Conservation (phyloP, 1,140 invertebrate species). For the Euborellia annulipes region DNA sequence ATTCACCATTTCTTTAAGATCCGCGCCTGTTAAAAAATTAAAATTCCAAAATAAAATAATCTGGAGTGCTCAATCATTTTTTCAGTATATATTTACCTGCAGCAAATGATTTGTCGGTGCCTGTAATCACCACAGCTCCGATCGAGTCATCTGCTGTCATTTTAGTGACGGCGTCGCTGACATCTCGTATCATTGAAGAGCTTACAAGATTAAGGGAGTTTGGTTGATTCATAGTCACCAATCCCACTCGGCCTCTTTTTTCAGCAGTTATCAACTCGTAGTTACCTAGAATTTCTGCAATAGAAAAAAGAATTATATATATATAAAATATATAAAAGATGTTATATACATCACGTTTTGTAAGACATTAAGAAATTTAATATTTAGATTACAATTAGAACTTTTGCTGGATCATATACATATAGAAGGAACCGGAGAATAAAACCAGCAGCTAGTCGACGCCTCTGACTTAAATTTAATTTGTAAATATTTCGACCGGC, state of each 20-base stretch:
- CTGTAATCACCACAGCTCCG: constrained; percentile 84
- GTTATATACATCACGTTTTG: too few species aligned
- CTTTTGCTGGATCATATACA: too few species aligned
- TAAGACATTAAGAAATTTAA: too few species aligned
- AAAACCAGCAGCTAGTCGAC: too few species aligned
- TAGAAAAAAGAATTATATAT: too few species aligned
- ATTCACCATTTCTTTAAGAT: constrained; percentile 97
- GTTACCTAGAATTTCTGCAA: too few species aligned
- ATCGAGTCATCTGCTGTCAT: constrained; percentile 64
- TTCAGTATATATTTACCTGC: constrained; percentile 38
- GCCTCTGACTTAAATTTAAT: too few species aligned
- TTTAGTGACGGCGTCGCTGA: constrained; percentile 52
- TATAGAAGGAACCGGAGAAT: too few species aligned
- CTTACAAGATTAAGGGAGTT: constrained; percentile 91
- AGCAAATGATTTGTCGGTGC: constrained; percentile 91
- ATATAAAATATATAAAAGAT: too few species aligned
- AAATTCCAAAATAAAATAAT: background rate
- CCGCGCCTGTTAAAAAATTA: constrained; percentile 53
- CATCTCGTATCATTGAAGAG: constrained; percentile 72
- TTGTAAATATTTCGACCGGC: too few species aligned
- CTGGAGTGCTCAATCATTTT: too few species aligned
- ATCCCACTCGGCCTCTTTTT: constrained; percentile 63
- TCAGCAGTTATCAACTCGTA: constrained; percentile 72
- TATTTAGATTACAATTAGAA: too few species aligned
- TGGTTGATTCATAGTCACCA: constrained; percentile 80